Conservation (phyloP, 2,113 vertebrate species). For the Naja naja region DNA sequence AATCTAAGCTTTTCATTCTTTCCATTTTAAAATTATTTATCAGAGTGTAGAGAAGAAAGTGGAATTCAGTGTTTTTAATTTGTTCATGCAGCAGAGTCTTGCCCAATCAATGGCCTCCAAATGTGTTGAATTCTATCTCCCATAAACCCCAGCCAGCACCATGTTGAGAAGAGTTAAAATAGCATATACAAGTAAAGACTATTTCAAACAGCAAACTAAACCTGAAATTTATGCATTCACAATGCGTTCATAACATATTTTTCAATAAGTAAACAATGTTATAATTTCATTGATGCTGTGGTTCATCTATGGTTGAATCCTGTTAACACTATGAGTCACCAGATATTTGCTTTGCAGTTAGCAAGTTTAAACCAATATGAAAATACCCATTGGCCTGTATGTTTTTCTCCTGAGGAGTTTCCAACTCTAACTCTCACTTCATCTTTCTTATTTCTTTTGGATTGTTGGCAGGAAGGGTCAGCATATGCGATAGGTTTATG, state of each 20-base stretch:
- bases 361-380: neutral
- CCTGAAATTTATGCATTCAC: neutral
- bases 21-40: neutral
- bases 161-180: neutral
- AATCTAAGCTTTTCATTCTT: neutral
- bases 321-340: neutral
- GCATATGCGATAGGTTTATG: neutral
- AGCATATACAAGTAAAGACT: neutral
- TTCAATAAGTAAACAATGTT: neutral
- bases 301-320: neutral
- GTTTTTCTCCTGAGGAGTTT: neutral
- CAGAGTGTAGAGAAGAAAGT: neutral
- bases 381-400: neutral
- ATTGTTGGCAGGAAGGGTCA: neutral
- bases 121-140: neutral
- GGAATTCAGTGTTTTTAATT: neutral
- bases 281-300: neutral
- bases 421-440: neutral
- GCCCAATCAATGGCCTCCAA: neutral
- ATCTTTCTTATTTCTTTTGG: neutral
- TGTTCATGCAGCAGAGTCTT: neutral
- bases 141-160: neutral
- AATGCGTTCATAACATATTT: neutral
- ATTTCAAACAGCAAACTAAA: neutral
- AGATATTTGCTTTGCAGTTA: neutral